These are phyloP conservation scores for Microctenopoma steveboyesi DNA, from an alignment of 2,797 vertebrate species.

Conservation along the genomic window DNA sequence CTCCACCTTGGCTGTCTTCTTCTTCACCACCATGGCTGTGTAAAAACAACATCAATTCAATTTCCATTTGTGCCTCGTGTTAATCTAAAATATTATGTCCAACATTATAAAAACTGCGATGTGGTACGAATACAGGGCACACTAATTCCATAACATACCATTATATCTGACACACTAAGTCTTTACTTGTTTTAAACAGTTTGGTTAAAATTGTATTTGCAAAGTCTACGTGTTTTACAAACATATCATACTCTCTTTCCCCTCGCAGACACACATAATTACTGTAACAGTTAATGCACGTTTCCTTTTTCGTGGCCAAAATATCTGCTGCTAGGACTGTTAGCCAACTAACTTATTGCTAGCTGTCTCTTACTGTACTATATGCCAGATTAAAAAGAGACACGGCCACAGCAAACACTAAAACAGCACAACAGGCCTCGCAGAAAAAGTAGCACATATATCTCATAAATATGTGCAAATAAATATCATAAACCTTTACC, in stretches of 20 bases:
- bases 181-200: background rate
- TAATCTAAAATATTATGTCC: background rate
- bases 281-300: background rate
- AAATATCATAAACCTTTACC: constrained; percentile 8
- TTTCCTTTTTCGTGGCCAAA: background rate
- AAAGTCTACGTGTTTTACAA: too few relatives aligned
- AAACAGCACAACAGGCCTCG: background rate
- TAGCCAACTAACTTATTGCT: constrained; percentile 4
- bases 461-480: background rate
- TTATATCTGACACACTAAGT: background rate
- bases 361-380: background rate
- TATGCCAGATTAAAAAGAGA: background rate
- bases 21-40: constrained; percentile 91
- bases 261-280: background rate
- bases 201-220: background rate
- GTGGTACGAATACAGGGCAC: background rate
- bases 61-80: background rate
- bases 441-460: background rate
- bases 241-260: background rate
- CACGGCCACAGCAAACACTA: background rate
- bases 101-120: background rate
- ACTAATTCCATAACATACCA: background rate
- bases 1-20: constrained; percentile 88
- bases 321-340: background rate
- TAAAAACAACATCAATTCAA: background rate